Conservation (phyloP, 2,888 invertebrate species). For the Lordiphosa andalusiaca region DNA sequence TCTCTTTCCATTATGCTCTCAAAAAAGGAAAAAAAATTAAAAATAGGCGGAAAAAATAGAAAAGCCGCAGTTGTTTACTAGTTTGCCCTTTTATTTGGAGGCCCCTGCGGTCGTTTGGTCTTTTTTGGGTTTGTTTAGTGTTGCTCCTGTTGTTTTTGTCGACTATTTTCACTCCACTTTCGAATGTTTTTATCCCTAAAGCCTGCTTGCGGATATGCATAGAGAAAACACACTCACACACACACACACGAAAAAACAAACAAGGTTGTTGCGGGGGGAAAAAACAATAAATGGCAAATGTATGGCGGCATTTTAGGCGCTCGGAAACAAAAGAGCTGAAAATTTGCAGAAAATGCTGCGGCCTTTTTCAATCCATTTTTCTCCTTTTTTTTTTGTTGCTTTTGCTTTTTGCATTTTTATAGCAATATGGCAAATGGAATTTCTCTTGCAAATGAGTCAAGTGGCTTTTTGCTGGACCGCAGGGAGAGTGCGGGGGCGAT, state of each 20-base stretch:
- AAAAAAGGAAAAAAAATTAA: constrained; percentile 15
- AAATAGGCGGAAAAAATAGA: constrained; percentile 28
- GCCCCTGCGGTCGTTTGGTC: constrained; percentile 30
- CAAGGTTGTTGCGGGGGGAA: constrained; percentile 59
- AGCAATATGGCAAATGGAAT: constrained; percentile 69
- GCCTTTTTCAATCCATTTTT: constrained; percentile 13
- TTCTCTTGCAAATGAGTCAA: constrained; percentile 64
- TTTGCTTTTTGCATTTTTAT: constrained; percentile 55
- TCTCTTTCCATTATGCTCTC: constrained; percentile 2
- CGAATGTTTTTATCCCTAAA: constrained; percentile 70
- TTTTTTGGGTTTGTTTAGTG: constrained; percentile 22
- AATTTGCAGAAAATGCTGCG: constrained; percentile 55
- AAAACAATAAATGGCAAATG: constrained; percentile 73
- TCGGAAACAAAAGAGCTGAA: constrained; percentile 58
- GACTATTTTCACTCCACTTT: constrained; percentile 70
- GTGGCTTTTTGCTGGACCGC: constrained; percentile 49
- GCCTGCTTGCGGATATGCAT: constrained; percentile 71
- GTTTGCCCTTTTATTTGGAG: constrained; percentile 30
- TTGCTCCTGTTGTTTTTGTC: constrained; percentile 33
- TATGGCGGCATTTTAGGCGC: constrained; percentile 71
- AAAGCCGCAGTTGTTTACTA: constrained; percentile 50
- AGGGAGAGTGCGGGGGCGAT: constrained; percentile 2
- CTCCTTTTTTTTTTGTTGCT: constrained; percentile 1
- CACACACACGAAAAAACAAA: constrained; percentile 27
- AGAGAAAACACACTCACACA: constrained; percentile 34